These are phyloP conservation scores for Tigriopus californicus DNA, from an alignment of 2,888 invertebrate genomes.

Conservation along the genomic window DNA sequence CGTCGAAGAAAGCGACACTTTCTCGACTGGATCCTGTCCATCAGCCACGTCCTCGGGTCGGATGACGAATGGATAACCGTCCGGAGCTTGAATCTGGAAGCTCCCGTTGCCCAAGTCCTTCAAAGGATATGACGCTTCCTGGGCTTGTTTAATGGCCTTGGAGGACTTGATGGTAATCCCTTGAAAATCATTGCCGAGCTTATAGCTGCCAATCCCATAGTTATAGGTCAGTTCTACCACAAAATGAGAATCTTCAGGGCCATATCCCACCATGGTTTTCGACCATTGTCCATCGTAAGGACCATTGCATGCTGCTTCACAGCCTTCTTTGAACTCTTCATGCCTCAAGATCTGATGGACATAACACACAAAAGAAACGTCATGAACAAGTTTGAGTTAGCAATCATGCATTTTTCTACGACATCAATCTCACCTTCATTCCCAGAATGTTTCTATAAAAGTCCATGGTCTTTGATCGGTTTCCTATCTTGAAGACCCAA, in stretches of 20 bases:
- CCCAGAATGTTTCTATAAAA: constrained; percentile 79
- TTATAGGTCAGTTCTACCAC: constrained; percentile 94
- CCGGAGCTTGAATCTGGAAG: constrained; percentile 61
- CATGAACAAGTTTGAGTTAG: constrained; percentile 1
- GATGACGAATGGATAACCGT: constrained; percentile 72
- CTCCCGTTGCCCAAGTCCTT: constrained; percentile 36
- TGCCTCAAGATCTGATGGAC: constrained; percentile 59
- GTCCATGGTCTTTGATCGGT: constrained; percentile 59
- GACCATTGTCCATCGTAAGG: constrained; percentile 96
- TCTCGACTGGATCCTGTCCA: constrained; percentile 50
- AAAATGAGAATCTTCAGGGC: constrained; percentile 81
- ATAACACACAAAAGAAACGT: no score
- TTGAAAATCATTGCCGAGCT: constrained; percentile 74
- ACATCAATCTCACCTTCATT: constrained; percentile 67
- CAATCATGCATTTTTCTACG: no score
- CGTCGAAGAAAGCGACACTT: constrained; percentile 57
- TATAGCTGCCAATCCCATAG: constrained; percentile 72
- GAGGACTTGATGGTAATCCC: constrained; percentile 65
- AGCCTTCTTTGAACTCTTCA: constrained; percentile 92
- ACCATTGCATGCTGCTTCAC: constrained; percentile 57
- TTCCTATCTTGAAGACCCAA: constrained; percentile 88
- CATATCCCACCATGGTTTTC: constrained; percentile 98
- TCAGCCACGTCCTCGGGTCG: constrained; percentile 47
- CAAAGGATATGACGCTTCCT: constrained; percentile 32
- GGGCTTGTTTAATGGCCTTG: constrained; percentile 52